Evolutionary conservation across 2,113 vertebrate genomes (phyloP), one percentile per base, ranked within the genome.

Genomic region (Glaucomys volans): DNA sequence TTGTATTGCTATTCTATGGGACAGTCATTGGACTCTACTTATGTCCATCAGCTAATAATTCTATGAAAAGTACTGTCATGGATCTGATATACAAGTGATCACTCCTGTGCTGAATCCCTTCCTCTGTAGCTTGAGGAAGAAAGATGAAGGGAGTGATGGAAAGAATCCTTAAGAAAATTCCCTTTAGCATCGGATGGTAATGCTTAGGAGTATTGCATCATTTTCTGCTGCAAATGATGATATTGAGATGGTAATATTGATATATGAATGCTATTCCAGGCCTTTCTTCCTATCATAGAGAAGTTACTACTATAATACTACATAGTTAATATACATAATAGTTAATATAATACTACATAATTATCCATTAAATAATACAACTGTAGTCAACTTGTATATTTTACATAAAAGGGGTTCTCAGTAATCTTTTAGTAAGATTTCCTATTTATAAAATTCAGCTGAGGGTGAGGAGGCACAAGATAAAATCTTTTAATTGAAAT

Each of bases 401-500:
- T 50, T 6, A 5, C 50, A 47, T n/a, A 47, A 47, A 24, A 69
- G 20, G 3, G 1, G 32, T 24, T n/a, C 35, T 35, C 24, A 62
- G 11, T n/a, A 40, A 66, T 6, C 20, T 62, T 2, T 32, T 85
- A 26, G 16, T 24, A 66, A 44, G 9, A 8, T 40, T 77, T 77
- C 7, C 26, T 74, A 24, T 94, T 84, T 35, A 1, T 62, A 75
- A 75, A 62, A 57, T 35, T 17, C 37, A 82, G 30, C 50, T 71
- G 32, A 62, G 2, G 6, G 14, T 72, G 18, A 83, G 54, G 35
- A 62, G 57, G 17, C 13, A 80, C 62, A 62, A 50, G 64, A 85
- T 71, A 35, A 81, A 92, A 94, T 37, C 5, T 92, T 89, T 62
- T n/a, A 91, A 88, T 28, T 77, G 20, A 74, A 69, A 14, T 67